Evolutionary conservation across 2,113 vertebrate genomes (phyloP).

Genomic region (Balaenoptera acutorostrata): DNA sequence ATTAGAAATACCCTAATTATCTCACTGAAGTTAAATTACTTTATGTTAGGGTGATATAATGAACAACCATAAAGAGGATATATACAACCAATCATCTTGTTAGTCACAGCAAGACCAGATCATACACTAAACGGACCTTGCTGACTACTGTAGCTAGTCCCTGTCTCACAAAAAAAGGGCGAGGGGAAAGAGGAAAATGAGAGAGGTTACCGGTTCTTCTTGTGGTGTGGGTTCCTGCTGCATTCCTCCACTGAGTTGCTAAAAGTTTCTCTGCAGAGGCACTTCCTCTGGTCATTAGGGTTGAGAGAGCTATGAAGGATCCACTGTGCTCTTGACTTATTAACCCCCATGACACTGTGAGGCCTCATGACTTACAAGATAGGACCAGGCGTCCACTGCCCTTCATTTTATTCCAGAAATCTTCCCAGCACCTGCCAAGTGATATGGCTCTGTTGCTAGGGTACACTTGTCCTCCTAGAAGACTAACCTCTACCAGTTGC

Average conservation of each 20-base stretch:
- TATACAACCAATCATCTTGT: conserved; percentile 89
- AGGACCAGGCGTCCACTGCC: background rate
- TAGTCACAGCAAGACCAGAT: conserved; percentile 86
- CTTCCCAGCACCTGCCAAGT: background rate
- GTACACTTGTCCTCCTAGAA: background rate
- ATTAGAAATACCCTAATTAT: conserved; percentile 91
- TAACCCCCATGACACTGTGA: background rate
- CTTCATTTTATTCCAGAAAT: background rate
- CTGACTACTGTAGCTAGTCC: conserved; percentile 77
- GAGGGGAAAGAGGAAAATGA: conserved; percentile 2
- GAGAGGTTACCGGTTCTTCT: background rate
- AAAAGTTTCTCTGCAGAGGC: background rate
- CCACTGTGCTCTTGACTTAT: background rate
- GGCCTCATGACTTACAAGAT: background rate
- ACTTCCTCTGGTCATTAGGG: background rate
- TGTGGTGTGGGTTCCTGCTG: background rate
- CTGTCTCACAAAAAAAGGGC: conserved; percentile 63
- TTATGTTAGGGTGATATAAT: conserved; percentile 89
- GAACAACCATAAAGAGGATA: conserved; percentile 85
- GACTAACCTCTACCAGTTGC: background rate
- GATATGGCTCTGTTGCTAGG: background rate
- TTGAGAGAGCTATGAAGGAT: background rate
- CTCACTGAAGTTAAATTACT: conserved; percentile 89
- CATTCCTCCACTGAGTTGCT: background rate
- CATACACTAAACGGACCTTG: conserved; percentile 82